Conservation (phyloP, 2,888 invertebrate genomes). For the Sinentomon sp. region DNA sequence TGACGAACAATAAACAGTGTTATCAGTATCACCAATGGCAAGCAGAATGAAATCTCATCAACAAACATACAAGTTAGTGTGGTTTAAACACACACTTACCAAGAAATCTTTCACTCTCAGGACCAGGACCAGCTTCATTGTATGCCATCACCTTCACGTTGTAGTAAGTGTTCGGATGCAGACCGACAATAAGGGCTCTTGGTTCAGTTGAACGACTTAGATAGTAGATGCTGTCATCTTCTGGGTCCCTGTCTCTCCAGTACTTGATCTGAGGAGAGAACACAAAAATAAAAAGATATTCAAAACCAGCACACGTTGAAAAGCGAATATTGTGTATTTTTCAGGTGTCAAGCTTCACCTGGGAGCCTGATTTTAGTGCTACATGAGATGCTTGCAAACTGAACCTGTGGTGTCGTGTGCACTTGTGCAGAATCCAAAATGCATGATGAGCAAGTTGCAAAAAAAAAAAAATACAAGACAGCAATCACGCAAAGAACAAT, state of each 20-base stretch:
- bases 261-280: conserved; percentile 62
- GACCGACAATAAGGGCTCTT: conserved; percentile 71
- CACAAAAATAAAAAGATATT: conserved; percentile 10
- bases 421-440: conserved; percentile 1
- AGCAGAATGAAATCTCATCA: no score
- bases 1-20: no score
- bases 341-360: no score
- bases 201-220: conserved; percentile 53
- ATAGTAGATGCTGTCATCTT: conserved; percentile 56
- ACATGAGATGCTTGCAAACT: no score
- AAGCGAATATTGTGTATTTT: no score
- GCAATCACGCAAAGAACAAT: no score
- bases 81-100: conserved; percentile 22
- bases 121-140: conserved; percentile 83
- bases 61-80: no score
- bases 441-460: background rate
- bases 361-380: no score
- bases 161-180: conserved; percentile 77
- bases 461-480: conserved; percentile 7
- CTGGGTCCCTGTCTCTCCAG: conserved; percentile 46
- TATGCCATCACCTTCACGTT: conserved; percentile 84
- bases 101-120: conserved; percentile 66
- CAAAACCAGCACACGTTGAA: background rate
- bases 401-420: no score
- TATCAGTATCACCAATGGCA: no score